Percentiles rank a stretch among this genome's conserved stretches.
Evolutionary conservation across 2,888 invertebrate species (phyloP).

Genomic region (Ochropleura leucogaster): DNA sequence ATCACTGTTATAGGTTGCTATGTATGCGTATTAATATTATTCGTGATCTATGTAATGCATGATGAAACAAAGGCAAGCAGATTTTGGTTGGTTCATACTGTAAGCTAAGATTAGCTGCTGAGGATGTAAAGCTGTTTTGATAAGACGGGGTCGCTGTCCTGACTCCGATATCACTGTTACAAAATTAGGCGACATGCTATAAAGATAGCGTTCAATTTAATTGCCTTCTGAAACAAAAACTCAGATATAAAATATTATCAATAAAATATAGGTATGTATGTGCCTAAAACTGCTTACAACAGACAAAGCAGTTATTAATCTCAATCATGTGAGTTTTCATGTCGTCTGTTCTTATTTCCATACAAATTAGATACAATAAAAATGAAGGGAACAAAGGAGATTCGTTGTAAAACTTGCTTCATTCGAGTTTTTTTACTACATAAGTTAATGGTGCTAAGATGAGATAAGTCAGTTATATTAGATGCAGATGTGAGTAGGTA

Average conservation of each 20-base stretch:
- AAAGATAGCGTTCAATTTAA: conserved; percentile 70
- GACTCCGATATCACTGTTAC: conserved; percentile 73
- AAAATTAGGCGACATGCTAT: conserved; percentile 75
- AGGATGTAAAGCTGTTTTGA: conserved; percentile 72
- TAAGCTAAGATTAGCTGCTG: conserved; percentile 63
- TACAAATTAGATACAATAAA: background rate
- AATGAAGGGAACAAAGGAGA: background rate
- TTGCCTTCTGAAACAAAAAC: conserved; percentile 55
- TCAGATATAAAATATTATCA: conserved; percentile 14
- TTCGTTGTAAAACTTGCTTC: background rate
- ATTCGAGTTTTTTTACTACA: background rate
- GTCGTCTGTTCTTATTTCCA: conserved; percentile 8
- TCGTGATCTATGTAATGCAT: conserved; percentile 12
- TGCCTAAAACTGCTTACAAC: background rate
- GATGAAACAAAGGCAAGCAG: conserved; percentile 50
- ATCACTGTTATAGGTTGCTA: background rate
- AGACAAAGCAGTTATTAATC: background rate
- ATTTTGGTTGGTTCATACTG: conserved; percentile 53
- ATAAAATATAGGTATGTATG: conserved; percentile 6
- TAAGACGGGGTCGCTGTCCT: conserved; percentile 80
- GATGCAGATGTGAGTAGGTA: background rate
- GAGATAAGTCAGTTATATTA: no score
- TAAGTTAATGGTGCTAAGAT: background rate
- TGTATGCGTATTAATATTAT: background rate
- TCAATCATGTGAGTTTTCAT: background rate